phyloP scores from a whole-genome alignment of 2,888 invertebrate species.

The Microctonus aethiopoides region DNA sequence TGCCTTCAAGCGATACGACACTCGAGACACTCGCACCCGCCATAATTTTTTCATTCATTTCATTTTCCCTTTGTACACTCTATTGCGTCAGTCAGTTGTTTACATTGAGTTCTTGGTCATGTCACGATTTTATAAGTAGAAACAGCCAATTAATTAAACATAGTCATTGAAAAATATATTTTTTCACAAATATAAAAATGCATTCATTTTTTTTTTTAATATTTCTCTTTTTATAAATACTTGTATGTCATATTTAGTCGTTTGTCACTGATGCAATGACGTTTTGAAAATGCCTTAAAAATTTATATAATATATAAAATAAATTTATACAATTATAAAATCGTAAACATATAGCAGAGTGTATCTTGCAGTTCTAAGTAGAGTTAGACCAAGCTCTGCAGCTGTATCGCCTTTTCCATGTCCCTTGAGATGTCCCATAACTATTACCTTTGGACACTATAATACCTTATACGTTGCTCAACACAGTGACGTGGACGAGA shows the following conservation, averaged over 20 bases:
- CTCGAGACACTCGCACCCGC: background rate
- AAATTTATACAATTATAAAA: background rate
- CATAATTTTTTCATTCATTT: background rate
- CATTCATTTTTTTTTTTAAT: too few relatives aligned
- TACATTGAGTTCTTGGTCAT: background rate
- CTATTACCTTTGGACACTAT: slow-evolving; percentile 41
- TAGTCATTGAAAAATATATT: too few relatives aligned
- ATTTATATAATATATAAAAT: background rate
- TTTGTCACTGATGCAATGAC: background rate
- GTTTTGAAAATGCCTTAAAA: background rate
- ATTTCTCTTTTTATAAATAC: background rate
- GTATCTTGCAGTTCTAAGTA: slow-evolving; percentile 1
- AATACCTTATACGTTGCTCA: slow-evolving; percentile 43
- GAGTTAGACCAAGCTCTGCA: background rate
- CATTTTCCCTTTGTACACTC: background rate
- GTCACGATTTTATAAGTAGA: background rate
- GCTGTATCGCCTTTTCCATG: slow-evolving; percentile 19
- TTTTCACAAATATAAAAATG: too few relatives aligned
- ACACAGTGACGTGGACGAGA: slow-evolving; percentile 49
- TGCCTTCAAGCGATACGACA: background rate
- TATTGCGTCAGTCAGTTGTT: background rate
- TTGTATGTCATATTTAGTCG: background rate
- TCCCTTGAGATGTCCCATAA: slow-evolving; percentile 39
- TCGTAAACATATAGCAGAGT: background rate
- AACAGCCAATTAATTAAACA: too few relatives aligned